phyloP scores from a whole-genome alignment of 2,797 vertebrate species.

The Hipposideros larvatus region DNA sequence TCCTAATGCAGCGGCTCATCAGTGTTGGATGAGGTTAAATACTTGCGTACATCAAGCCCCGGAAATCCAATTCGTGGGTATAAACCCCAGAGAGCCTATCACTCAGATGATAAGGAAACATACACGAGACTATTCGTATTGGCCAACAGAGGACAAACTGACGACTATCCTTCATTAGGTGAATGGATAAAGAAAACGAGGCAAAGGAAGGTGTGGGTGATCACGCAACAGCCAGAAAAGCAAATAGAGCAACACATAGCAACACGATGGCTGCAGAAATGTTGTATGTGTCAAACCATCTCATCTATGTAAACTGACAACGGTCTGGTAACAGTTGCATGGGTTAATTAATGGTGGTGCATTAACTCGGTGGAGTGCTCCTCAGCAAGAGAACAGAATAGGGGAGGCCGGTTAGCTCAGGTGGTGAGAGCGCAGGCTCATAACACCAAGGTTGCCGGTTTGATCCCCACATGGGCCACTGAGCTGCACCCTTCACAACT shows the following conservation, averaged over 20 bases:
- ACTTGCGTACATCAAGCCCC: background rate
- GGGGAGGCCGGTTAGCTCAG: too few species aligned
- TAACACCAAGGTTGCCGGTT: too few species aligned
- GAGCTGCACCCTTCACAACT: too few species aligned
- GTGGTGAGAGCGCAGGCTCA: too few species aligned
- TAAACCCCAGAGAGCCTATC: background rate
- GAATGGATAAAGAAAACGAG: background rate
- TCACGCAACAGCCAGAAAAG: background rate
- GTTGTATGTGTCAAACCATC: rapidly evolving
- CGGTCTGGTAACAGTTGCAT: rapidly evolving
- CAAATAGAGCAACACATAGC: background rate
- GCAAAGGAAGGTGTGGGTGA: background rate
- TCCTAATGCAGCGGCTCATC: background rate
- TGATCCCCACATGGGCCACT: too few species aligned
- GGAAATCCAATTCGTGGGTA: background rate
- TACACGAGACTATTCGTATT: rapidly evolving
- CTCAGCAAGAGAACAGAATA: background rate
- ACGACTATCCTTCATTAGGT: background rate
- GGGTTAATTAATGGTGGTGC: rapidly evolving
- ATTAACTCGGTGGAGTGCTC: rapidly evolving
- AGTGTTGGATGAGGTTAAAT: background rate
- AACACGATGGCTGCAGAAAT: background rate
- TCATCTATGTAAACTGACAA: background rate
- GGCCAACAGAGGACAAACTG: background rate
- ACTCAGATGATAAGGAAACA: background rate